phyloP scores from a whole-genome alignment of 2,113 vertebrate species.

The Rhombomys opimus region DNA sequence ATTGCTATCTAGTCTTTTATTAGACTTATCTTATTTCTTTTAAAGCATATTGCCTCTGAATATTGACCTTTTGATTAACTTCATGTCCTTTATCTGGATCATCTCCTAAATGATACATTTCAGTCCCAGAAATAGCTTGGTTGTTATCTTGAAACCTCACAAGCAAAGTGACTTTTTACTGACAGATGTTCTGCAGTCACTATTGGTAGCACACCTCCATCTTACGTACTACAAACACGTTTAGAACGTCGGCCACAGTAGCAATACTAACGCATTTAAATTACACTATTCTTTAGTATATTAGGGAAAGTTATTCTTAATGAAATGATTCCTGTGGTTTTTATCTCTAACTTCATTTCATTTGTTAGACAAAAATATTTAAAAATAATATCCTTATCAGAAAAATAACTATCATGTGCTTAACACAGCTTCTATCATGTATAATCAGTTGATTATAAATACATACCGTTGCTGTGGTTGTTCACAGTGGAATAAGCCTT shows the following conservation, averaged over 20 bases:
- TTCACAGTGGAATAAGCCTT: background rate
- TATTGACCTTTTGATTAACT: background rate
- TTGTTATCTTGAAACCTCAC: background rate
- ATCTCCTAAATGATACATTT: conserved; percentile 23
- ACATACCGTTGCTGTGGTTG: background rate
- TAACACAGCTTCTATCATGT: background rate
- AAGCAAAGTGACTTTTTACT: conserved; percentile 30
- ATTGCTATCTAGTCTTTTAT: background rate
- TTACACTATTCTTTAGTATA: conserved; percentile 1
- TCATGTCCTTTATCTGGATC: background rate
- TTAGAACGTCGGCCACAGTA: conserved; percentile 41
- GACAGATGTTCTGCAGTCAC: background rate
- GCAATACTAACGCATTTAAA: conserved; percentile 24
- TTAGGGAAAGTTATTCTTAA: background rate
- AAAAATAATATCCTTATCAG: background rate
- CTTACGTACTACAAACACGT: background rate
- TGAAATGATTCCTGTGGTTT: background rate
- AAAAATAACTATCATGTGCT: background rate
- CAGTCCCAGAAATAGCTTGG: conserved; percentile 15
- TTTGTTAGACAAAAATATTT: background rate
- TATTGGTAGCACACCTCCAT: conserved; percentile 8
- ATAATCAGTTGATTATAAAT: background rate
- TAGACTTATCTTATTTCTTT: background rate
- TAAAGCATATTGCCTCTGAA: background rate
- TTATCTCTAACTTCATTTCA: conserved; percentile 31